phyloP scores from a whole-genome alignment of 2,113 vertebrate genomes.

The Meleagris gallopavo region DNA sequence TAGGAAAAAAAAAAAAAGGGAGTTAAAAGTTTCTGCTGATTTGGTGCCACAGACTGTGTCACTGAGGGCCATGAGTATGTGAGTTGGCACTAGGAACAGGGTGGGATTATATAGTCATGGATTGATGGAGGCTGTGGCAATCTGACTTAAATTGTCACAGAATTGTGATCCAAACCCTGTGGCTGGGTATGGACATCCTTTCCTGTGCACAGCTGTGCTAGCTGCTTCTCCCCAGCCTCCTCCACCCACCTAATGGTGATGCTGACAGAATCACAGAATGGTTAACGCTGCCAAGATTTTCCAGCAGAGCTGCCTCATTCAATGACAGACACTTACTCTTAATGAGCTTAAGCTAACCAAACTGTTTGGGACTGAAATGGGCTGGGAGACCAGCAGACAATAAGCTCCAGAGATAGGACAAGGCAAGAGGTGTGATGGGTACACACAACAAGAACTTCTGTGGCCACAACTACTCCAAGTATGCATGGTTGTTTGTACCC shows the following conservation, averaged over 20 bases:
- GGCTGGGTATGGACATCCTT: background rate
- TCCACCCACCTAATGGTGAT: background rate
- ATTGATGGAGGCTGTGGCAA: background rate
- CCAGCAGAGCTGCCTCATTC: background rate
- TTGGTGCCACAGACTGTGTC: background rate
- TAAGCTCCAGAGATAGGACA: background rate
- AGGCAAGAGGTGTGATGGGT: background rate
- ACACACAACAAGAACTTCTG: background rate
- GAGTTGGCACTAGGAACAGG: background rate
- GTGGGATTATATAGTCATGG: background rate
- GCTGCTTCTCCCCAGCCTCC: background rate
- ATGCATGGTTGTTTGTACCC: background rate
- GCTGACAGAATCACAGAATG: background rate
- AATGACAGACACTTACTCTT: background rate
- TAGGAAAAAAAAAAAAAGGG: background rate
- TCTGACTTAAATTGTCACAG: background rate
- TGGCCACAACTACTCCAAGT: background rate
- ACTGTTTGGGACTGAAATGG: background rate
- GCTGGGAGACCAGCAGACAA: background rate
- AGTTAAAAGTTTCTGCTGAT: background rate
- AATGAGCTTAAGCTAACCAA: background rate
- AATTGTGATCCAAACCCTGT: background rate
- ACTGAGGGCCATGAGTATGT: rapidly evolving
- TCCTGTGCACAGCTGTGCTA: background rate
- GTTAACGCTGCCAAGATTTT: rapidly evolving